These are phyloP conservation scores for Cydia splendana DNA, from an alignment of 1,140 invertebrate genomes.

Conservation along the genomic window DNA sequence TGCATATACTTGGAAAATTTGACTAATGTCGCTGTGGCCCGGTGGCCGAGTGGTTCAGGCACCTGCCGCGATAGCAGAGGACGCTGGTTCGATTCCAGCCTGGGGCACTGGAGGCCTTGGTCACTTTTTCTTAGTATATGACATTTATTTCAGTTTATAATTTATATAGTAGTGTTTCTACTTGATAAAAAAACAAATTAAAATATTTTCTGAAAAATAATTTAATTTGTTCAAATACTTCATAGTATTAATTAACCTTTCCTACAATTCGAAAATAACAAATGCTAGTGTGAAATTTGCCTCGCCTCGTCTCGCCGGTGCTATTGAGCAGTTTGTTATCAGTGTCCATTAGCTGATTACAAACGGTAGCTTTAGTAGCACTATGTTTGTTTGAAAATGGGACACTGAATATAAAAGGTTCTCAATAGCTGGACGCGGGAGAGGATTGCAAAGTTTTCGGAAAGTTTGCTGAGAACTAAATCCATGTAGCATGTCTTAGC, in stretches of 20 bases:
- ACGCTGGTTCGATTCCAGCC: too few species aligned
- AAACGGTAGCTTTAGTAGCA: background rate
- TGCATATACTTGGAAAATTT: too few species aligned
- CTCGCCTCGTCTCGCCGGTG: background rate
- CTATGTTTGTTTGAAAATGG: background rate
- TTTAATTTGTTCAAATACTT: too few species aligned
- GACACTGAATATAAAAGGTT: background rate
- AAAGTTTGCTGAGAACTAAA: background rate
- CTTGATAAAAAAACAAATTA: too few species aligned
- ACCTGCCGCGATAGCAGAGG: too few species aligned
- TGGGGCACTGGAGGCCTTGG: too few species aligned
- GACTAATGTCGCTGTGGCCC: too few species aligned
- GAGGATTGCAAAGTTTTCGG: background rate
- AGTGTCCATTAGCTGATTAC: background rate
- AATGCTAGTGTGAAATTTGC: background rate
- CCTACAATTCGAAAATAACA: background rate
- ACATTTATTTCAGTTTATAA: too few species aligned
- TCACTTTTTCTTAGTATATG: too few species aligned
- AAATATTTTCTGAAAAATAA: too few species aligned
- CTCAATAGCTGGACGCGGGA: conserved; percentile 3
- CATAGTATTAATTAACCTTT: background rate
- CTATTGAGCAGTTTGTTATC: background rate
- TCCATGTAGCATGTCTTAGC: background rate
- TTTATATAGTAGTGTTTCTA: too few species aligned
- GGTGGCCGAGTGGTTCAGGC: too few species aligned